A percentile compares a stretch with the other conserved stretches of the same genome.
Evolutionary conservation across 2,888 invertebrate genomes (phyloP).

Genomic region (Linnaemya vulpina): DNA sequence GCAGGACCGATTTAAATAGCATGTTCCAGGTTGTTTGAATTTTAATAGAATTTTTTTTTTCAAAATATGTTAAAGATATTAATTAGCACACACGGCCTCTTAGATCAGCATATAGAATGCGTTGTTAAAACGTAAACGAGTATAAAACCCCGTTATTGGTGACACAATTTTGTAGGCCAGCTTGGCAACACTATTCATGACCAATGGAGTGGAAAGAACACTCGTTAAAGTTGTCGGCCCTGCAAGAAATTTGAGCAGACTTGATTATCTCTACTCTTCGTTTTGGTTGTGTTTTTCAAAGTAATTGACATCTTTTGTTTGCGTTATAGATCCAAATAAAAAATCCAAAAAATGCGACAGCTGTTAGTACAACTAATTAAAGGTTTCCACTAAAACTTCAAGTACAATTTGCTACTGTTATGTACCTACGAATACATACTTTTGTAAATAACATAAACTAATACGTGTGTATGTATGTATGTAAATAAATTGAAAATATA

Average conservation of each 20-base stretch:
- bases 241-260: background rate
- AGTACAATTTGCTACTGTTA: background rate
- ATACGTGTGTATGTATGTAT: background rate
- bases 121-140: too few relatives aligned
- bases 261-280: background rate
- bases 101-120: too few relatives aligned
- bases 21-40: too few relatives aligned
- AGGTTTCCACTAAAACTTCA: slow-evolving; percentile 12
- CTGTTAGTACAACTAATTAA: slow-evolving; percentile 51
- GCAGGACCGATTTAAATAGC: too few relatives aligned
- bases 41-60: too few relatives aligned
- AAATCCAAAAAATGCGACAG: slow-evolving; percentile 38
- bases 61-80: too few relatives aligned
- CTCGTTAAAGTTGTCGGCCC: background rate
- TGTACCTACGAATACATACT: background rate
- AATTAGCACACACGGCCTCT: too few relatives aligned
- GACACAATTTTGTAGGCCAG: background rate
- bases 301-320: slow-evolving; percentile 47
- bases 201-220: background rate
- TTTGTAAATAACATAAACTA: background rate
- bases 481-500: too few relatives aligned
- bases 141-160: background rate
- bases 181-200: background rate
- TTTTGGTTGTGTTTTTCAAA: slow-evolving; percentile 12
- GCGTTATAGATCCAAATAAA: background rate